phyloP scores from a whole-genome alignment of 2,113 vertebrate species.

The Steatornis caripensis region DNA sequence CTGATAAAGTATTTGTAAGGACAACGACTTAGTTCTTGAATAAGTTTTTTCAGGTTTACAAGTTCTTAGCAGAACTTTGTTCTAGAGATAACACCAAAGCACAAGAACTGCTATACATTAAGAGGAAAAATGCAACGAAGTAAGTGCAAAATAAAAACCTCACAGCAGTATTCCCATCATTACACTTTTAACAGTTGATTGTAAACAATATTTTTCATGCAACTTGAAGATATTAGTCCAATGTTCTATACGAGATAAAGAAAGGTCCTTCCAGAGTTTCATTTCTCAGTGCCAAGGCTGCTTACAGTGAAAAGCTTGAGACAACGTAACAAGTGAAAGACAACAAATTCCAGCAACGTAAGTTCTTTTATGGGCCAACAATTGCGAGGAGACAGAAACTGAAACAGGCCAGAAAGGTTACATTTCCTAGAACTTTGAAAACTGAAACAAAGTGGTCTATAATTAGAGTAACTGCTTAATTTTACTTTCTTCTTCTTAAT shows the following conservation, averaged over 20 bases:
- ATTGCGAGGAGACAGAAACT: not conserved
- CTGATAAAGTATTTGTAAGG: not conserved
- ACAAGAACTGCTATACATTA: not conserved
- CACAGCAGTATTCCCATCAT: not conserved
- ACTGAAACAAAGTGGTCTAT: not conserved
- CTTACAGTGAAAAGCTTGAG: not conserved
- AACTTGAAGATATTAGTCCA: not conserved
- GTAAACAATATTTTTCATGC: not conserved
- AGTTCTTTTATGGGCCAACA: not conserved
- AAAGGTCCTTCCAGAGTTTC: not conserved
- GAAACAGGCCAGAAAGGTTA: not conserved
- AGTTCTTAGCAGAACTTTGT: not conserved
- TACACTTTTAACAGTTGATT: not conserved
- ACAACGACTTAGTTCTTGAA: not conserved
- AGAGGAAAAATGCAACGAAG: not conserved
- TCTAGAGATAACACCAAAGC: not conserved
- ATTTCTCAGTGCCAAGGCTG: not conserved
- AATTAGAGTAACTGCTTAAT: not conserved
- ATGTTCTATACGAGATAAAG: not conserved
- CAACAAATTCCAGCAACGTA: not conserved
- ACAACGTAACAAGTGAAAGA: not conserved
- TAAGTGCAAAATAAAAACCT: not conserved
- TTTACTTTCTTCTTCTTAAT: not conserved
- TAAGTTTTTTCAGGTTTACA: not conserved
- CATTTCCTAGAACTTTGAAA: not conserved